Conservation (phyloP, 53 echinoderm and acorn worm genomes). For the Zoroaster sp. region DNA sequence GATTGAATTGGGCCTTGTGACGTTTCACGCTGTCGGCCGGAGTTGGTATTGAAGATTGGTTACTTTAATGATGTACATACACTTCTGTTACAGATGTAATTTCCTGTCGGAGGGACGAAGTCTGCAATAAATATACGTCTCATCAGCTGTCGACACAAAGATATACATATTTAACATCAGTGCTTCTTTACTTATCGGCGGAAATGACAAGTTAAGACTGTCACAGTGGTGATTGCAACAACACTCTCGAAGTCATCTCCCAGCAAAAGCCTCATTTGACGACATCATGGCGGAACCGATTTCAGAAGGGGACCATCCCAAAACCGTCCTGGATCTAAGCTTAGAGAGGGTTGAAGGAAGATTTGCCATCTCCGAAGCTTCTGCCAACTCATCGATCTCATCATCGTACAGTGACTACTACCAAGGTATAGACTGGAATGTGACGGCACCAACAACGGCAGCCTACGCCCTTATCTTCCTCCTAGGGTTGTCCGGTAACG, state of each 20-base stretch:
- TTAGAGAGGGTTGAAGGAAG: too few species aligned
- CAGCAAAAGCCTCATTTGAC: neutral
- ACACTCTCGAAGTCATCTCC: neutral
- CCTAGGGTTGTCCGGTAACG: conserved; percentile 68
- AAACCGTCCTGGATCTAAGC: neutral
- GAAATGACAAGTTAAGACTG: neutral
- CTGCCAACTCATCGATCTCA: neutral
- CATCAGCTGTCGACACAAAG: neutral
- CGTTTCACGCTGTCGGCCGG: neutral
- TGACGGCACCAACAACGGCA: conserved; percentile 33
- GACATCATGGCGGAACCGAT: neutral
- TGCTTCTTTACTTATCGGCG: neutral
- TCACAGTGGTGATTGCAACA: neutral
- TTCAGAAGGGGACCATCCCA: neutral
- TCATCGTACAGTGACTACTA: neutral
- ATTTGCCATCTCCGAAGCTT: neutral
- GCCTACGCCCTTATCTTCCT: conserved; percentile 62
- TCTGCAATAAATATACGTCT: neutral
- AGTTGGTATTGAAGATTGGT: neutral
- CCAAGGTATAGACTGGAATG: conserved; percentile 1
- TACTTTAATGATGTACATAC: neutral
- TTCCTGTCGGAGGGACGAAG: neutral
- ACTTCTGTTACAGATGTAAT: neutral
- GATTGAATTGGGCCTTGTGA: neutral
- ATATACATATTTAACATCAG: neutral